Base-by-base conservation (phyloP, 2,113 vertebrate species). In the Osmerus eperlanus region DNA sequence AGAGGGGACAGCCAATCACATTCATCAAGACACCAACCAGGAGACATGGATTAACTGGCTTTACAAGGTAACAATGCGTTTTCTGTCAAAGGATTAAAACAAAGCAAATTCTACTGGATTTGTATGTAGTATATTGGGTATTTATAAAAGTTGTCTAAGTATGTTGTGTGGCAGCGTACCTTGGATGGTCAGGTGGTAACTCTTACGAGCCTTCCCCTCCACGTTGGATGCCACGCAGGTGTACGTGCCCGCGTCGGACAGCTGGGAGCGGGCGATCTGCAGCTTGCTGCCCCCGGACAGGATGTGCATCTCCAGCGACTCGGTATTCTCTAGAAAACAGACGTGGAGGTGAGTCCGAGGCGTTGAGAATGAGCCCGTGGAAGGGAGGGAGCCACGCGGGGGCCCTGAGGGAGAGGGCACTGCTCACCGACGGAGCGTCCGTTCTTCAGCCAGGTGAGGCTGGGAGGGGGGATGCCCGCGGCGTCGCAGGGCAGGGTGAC, bases 241-340 rank as follows among this genome's bases (percentile, higher is more conserved):
- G 73, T 97, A 99, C 41, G 89, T 94, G 68, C 93, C 96, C 21
- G 91, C 91, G 73, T 98, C 95, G 12, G 92, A 90, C 64, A 85
- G 89, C 85, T 96, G 94, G 19, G 94, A 91, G n/a, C 90, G 94
- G 62, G 93, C 84, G 4, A 99, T 96, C 86, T 98, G 96, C 80
- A 99, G 89, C 86, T 94, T 97, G 75, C 90, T 93, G 65, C 97
- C 97, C 61, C 95, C 96, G 28, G 96, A 95, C 78, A 96, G 92
- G 90, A 99, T 92, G 85, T 94, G 94, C 87, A 96, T 89, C 80
- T 98, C 95, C 74, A 96, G 89, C 67, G 94, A 96, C 70, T 92
- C 92, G 0, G 94, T 91, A 72, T 92, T 94, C 85, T 95, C 96
- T 99, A 80, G 8, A 61, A 76, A 67, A 9, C 16, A n/a, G 25